Percentiles rank a stretch among this genome's conserved stretches.
Evolutionary conservation across 2,888 invertebrate species (phyloP).

Genomic region (Plagiodera versicolora): DNA sequence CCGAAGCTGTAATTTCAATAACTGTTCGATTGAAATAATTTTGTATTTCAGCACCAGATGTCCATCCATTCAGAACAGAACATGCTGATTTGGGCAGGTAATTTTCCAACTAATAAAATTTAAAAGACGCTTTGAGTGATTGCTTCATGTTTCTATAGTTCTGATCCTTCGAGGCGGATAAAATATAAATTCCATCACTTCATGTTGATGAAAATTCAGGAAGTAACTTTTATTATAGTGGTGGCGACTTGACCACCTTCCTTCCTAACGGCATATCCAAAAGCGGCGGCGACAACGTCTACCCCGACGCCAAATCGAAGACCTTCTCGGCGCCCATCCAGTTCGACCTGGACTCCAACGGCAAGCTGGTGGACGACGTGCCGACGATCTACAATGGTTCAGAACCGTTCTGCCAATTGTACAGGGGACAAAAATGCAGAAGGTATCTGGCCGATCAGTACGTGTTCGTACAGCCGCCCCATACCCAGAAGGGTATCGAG

Average conservation of each 20-base stretch:
- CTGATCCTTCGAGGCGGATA: too few relatives aligned
- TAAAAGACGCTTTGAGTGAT: too few relatives aligned
- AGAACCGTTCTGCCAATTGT: constrained; percentile 73
- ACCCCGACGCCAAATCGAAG: constrained; percentile 32
- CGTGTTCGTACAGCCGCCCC: constrained; percentile 83
- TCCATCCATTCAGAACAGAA: constrained; percentile 32
- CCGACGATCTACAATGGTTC: constrained; percentile 48
- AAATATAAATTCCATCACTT: too few relatives aligned
- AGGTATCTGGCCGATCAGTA: constrained; percentile 76
- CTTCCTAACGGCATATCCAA: constrained; percentile 33
- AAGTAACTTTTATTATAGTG: too few relatives aligned
- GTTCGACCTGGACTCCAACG: constrained; percentile 39
- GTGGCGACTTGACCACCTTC: constrained; percentile 38
- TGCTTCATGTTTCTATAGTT: too few relatives aligned
- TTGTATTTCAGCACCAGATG: constrained; percentile 14
- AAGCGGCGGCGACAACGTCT: constrained; percentile 25
- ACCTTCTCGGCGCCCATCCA: constrained; percentile 40
- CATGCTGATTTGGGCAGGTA: constrained; percentile 33
- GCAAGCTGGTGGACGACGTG: constrained; percentile 36
- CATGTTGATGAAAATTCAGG: too few relatives aligned
- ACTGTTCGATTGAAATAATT: background rate
- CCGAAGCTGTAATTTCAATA: too few relatives aligned
- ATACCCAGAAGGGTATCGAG: constrained; percentile 78
- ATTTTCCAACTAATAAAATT: too few relatives aligned
- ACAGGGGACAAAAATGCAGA: constrained; percentile 79